Evolutionary conservation across 2,113 vertebrate genomes (phyloP).

Genomic region (Rutilus rutilus): DNA sequence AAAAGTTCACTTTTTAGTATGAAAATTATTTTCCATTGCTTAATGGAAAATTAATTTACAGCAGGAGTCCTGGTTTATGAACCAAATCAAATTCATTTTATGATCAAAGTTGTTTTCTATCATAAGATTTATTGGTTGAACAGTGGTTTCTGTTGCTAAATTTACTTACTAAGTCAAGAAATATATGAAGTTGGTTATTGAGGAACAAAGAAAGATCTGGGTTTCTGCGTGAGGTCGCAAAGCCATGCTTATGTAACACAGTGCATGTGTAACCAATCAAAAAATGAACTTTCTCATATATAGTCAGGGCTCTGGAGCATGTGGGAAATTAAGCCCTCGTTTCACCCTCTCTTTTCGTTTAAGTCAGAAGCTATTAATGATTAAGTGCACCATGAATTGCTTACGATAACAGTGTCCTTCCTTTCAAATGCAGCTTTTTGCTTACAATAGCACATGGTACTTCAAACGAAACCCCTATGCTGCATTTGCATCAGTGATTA

Average conservation of each 20-base stretch:
- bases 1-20: slow-evolving; percentile 1
- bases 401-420: slow-evolving; percentile 21
- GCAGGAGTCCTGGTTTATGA: slow-evolving; percentile 34
- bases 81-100: slow-evolving; percentile 20
- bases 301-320: slow-evolving; percentile 5
- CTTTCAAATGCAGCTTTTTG: slow-evolving; percentile 21
- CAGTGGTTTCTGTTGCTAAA: background rate
- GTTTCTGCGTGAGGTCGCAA: background rate
- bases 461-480: slow-evolving; percentile 11
- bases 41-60: slow-evolving; percentile 41
- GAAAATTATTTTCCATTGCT: slow-evolving; percentile 30
- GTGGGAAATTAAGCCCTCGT: slow-evolving; percentile 37
- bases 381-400: slow-evolving; percentile 4
- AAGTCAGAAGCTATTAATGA: slow-evolving; percentile 39
- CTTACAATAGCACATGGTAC: slow-evolving; percentile 34
- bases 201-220: slow-evolving; percentile 24
- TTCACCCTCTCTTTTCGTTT: slow-evolving; percentile 18
- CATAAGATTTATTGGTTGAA: background rate
- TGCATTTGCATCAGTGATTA: slow-evolving; percentile 45
- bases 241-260: slow-evolving; percentile 21
- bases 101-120: background rate
- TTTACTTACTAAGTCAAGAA: background rate
- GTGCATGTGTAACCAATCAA: slow-evolving; percentile 51
- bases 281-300: slow-evolving; percentile 32
- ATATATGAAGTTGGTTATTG: slow-evolving; percentile 22